Evolutionary conservation across 2,113 vertebrate species (phyloP), one percentile per base, ranked within the genome.

Genomic region (Elgaria multicarinata): DNA sequence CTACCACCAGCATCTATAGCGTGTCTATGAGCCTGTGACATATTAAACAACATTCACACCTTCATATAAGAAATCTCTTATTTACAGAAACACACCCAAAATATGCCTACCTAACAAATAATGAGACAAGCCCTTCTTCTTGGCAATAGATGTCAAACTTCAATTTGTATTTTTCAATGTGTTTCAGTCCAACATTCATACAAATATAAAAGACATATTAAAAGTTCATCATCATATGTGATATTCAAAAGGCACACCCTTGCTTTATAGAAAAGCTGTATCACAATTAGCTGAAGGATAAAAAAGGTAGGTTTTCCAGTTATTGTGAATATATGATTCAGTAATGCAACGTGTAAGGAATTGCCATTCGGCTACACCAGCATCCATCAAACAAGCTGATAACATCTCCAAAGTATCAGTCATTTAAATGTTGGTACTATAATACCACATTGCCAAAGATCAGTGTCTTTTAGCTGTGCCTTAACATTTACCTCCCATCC

Each of bases 331-430:
- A 0, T 53, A 44, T 33, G 87, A 4, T 50, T 91, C 66, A 28
- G 7, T 53, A 90, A 33, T 78, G 18, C 3, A 85, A 33, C 18
- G 66, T 84, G 62, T 90, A 86, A 3, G 0, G 2, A 76, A 26
- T 50, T 94, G 80, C 55, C 0, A 0, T 67, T 88, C 53, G 33
- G 42, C 14, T 39, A 24, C 1, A 69, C 0, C 12, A 66, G 2
- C 72, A 83, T 39, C 50, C 1, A 58, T 55, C 75, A 67, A 6
- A 5, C 75, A 8, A 92, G 89, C 87, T 20, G 20, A 92, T 91
- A 89, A 84, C 0, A 74, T 83, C 20, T 85, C 39, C 46, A 77
- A 77, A 36, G 64, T 87, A 88, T 74, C 50, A 85, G 0, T 87
- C 55, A 86, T 81, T 24, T 75, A 92, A 90, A 88, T 91, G 33